phyloP scores from a whole-genome alignment of 92 coral and sea anemone species.

The Porites lobata region DNA sequence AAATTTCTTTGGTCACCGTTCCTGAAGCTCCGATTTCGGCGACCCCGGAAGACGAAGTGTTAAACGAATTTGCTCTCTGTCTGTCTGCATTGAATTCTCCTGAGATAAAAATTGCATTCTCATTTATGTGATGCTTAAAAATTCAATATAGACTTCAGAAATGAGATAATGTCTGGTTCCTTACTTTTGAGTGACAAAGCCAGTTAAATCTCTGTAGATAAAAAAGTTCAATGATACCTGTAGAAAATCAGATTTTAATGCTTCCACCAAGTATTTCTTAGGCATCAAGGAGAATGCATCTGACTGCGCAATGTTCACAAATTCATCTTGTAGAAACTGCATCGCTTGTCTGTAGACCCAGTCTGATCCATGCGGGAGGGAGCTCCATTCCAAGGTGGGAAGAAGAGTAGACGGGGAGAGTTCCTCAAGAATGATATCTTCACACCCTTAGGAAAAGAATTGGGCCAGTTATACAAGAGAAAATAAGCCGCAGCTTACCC shows the following conservation, averaged over 20 bases:
- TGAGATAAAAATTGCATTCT: too few relatives aligned
- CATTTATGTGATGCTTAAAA: too few relatives aligned
- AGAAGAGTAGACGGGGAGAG: constrained; percentile 85
- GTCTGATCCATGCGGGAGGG: constrained; percentile 88
- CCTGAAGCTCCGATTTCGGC: too few relatives aligned
- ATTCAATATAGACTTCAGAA: too few relatives aligned
- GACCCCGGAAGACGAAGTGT: too few relatives aligned
- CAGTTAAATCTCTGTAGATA: too few relatives aligned
- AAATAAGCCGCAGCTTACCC: background rate
- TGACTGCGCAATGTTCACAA: constrained; percentile 84
- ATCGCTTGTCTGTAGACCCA: constrained; percentile 96
- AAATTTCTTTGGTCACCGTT: too few relatives aligned
- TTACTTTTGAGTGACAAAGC: too few relatives aligned
- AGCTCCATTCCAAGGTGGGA: constrained; percentile 91
- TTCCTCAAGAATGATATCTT: constrained; percentile 93
- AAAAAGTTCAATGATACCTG: constrained; percentile 67
- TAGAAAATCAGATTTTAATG: constrained; percentile 92
- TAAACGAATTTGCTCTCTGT: too few relatives aligned
- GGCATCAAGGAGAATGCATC: constrained; percentile 85
- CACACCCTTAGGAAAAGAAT: constrained; percentile 75
- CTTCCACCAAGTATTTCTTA: constrained; percentile 82
- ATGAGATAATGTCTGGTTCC: too few relatives aligned
- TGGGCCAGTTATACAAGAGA: background rate
- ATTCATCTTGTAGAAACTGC: constrained; percentile 94
- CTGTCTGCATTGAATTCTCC: too few relatives aligned